phyloP scores from a whole-genome alignment of 2,888 invertebrate species.

The Catotricha subobsoleta region DNA sequence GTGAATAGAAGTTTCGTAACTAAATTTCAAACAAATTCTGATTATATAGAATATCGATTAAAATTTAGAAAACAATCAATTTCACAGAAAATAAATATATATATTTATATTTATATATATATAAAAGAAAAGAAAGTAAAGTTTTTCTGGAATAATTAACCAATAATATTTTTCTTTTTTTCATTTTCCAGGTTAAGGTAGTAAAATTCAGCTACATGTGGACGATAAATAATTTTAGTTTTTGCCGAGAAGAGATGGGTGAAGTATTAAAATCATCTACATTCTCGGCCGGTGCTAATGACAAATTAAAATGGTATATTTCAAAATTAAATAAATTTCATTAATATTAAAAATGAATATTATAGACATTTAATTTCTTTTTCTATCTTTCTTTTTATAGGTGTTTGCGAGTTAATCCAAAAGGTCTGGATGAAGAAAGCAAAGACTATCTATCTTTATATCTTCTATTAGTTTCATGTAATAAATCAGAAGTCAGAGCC shows the following conservation, averaged over 20 bases:
- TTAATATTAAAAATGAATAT: neutral
- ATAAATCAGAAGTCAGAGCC: conserved; percentile 99
- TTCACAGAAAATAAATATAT: too few relatives aligned
- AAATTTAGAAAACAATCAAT: too few relatives aligned
- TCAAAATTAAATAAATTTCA: neutral
- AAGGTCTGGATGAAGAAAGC: conserved; percentile 99
- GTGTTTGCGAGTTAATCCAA: conserved; percentile 98
- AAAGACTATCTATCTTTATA: conserved; percentile 99
- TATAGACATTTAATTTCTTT: conserved; percentile 8
- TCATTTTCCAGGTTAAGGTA: conserved; percentile 82
- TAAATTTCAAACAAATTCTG: too few relatives aligned
- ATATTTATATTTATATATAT: too few relatives aligned
- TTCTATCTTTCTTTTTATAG: conserved; percentile 28
- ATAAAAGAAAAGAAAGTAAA: too few relatives aligned
- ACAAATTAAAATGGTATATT: conserved; percentile 92
- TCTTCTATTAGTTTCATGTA: conserved; percentile 96
- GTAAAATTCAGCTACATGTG: conserved; percentile 99
- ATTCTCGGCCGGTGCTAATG: conserved; percentile 98
- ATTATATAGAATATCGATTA: too few relatives aligned
- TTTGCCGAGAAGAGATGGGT: conserved; percentile 99
- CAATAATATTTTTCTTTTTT: conserved; percentile 12
- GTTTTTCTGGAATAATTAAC: too few relatives aligned
- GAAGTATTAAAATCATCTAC: conserved; percentile 99
- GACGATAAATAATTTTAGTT: conserved; percentile 99
- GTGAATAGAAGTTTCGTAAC: too few relatives aligned